Evolutionary conservation across 2,113 vertebrate genomes (phyloP).

Genomic region (Tragelaphus scriptus): DNA sequence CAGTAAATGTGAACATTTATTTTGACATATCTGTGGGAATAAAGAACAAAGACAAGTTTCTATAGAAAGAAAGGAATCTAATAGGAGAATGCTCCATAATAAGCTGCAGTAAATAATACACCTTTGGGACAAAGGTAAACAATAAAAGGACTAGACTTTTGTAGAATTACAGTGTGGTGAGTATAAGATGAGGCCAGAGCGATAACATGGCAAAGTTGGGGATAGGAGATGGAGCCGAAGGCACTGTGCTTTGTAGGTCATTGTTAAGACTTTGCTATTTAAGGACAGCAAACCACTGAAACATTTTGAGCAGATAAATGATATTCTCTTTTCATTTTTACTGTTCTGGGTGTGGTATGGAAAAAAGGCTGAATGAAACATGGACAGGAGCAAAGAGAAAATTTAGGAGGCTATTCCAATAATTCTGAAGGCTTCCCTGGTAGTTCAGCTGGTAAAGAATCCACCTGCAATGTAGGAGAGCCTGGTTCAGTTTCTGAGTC

Average conservation of each 20-base stretch:
- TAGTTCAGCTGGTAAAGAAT: not conserved
- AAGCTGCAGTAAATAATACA: not conserved
- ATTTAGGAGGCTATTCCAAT: not conserved
- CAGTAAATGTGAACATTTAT: not conserved
- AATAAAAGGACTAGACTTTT: not conserved
- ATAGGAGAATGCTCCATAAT: not conserved
- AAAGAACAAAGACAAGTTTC: not conserved
- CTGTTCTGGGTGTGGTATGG: not conserved
- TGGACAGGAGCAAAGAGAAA: not conserved
- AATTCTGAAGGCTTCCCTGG: not conserved
- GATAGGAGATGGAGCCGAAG: rapidly evolving
- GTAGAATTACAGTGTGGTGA: not conserved
- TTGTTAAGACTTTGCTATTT: not conserved
- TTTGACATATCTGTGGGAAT: not conserved
- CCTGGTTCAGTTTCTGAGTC: rapidly evolving
- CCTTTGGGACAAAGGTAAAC: not conserved
- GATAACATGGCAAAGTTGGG: rapidly evolving
- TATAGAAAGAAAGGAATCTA: not conserved
- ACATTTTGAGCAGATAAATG: not conserved
- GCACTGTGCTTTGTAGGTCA: not conserved
- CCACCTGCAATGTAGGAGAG: not conserved
- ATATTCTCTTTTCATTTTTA: not conserved
- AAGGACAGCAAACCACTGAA: not conserved
- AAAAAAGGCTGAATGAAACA: not conserved
- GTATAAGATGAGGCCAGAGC: not conserved